Base-by-base conservation (phyloP, 1,140 invertebrate species). In the Hycleus phaleratus region DNA sequence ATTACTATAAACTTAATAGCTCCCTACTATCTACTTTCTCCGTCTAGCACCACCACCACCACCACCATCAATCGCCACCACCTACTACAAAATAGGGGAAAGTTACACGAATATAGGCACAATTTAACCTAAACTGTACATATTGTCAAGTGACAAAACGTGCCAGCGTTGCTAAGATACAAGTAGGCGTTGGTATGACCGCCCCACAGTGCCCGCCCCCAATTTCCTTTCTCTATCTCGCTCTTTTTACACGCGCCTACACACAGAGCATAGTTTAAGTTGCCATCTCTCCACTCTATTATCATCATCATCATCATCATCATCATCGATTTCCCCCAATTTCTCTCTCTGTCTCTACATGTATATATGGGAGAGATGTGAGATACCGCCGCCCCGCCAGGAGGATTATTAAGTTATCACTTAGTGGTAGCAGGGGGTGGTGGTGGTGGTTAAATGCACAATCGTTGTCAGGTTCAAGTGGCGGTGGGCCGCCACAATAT, bases 161-260 rank as follows among this genome's bases (percentile, higher is more conserved):
- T 52, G 52, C 32, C 32, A 32, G 32, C 54, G 59, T 61, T 61
- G 59, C 59, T 61, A 61, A 61, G 59, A 61, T 51, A 61, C 59
- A 52, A 46, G 54, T 38, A 53, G 59, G 59, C 54, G 59, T 51
- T 49, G n/a, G 46, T 47, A 11, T 12, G 38, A 12, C 12, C 24
- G 38, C 40, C 40, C 38, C 54, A 18, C 59, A 49, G 10, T 32
- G 11, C 25, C 26, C 25, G 46, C 46, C 51, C 51, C 51, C 51
- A 45, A 42, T 53, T 45, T 38, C 46, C 5, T 32, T 32, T 7
- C 32, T 32, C 32, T 7, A 32, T 32, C 32, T 32, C 32, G 32
- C 32, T 32, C 32, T 32, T 4, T 7, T 7, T 18, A 18, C 18
- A 18, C 18, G 18, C 18, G 32, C 32, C 32, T 18, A 18, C 18